phyloP scores from a whole-genome alignment of 2,888 invertebrate species.

The Entomobrya proxima region DNA sequence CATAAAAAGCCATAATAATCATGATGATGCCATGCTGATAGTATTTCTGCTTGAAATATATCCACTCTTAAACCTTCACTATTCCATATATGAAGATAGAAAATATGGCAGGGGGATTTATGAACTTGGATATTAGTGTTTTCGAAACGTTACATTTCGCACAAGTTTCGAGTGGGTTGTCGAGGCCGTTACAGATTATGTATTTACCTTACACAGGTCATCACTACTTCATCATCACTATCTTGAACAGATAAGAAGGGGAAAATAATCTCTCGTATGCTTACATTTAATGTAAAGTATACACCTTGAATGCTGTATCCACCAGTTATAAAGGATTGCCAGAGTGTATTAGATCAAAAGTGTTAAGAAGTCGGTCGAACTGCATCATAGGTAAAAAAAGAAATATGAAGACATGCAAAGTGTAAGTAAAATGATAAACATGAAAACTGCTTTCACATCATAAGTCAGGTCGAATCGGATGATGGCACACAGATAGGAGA shows the following conservation, averaged over 20 bases:
- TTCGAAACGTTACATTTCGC: constrained; percentile 21
- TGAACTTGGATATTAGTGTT: constrained; percentile 26
- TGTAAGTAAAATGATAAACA: constrained; percentile 43
- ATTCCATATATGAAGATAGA: neutral
- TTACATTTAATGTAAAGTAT: neutral
- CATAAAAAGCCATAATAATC: constrained; percentile 3
- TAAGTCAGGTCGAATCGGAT: constrained; percentile 27
- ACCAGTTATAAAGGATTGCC: neutral
- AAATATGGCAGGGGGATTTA: neutral
- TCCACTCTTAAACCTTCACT: neutral
- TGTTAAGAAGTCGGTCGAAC: neutral
- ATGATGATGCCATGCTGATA: constrained; percentile 50
- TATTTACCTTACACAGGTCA: constrained; percentile 27
- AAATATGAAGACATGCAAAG: constrained; percentile 29
- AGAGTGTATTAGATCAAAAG: neutral
- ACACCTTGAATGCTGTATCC: neutral
- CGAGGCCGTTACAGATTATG: neutral
- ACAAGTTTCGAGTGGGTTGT: neutral
- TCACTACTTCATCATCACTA: constrained; percentile 13
- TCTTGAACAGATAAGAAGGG: constrained; percentile 10
- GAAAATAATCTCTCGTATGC: neutral
- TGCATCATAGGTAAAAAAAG: constrained; percentile 43
- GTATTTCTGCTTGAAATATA: constrained; percentile 14
- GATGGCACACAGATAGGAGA: constrained; percentile 45
- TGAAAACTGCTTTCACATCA: constrained; percentile 38